Evolutionary conservation across 2,888 invertebrate species (phyloP), one percentile per base, ranked within the genome.

Genomic region (Callimorpha dominula): DNA sequence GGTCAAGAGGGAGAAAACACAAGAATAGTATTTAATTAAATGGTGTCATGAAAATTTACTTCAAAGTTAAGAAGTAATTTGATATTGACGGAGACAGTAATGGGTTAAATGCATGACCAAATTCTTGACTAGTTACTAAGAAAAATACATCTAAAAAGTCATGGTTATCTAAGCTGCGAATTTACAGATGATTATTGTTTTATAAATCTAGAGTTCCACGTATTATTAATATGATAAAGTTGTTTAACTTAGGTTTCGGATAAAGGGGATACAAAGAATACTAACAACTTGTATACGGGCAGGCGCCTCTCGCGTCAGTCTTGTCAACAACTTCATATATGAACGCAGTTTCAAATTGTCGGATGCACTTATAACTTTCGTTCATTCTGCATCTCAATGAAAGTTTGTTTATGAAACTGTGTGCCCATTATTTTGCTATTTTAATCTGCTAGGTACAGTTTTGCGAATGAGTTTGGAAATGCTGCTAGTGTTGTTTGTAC

Each of bases 261-360:
- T 9, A 60, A 60, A 31, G 31, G 6, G 20, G 31, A 60, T 60
- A 6, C 14, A 60, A 60, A 60, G 60, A 60, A 60, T 60, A 60
- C 60, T 57, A 68, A 43, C 31, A 42, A 78, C 74, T 70, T 68
- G 57, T 71, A 70, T 78, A 73, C 52, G 65, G 72, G 15, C 20
- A 40, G 63, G 68, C 73, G 72, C 70, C 42, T 63, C 72, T 78
- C 65, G 64, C 67, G 75, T 80, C 78, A 72, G 20, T 75, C 69
- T 80, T 76, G 78, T 80, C 76, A 81, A 76, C 80, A 74, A 78
- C 76, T 80, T 76, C 71, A 72, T 71, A 68, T 80, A 66, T 73
- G 77, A 78, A 77, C 63, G 75, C 67, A 78, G 80, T 82, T 82
- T 76, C 60, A 62, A 74, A 72, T 76, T 82, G 80, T 76, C 74